phyloP scores from a whole-genome alignment of 2,888 invertebrate genomes.

The Cerastis leucographa region DNA sequence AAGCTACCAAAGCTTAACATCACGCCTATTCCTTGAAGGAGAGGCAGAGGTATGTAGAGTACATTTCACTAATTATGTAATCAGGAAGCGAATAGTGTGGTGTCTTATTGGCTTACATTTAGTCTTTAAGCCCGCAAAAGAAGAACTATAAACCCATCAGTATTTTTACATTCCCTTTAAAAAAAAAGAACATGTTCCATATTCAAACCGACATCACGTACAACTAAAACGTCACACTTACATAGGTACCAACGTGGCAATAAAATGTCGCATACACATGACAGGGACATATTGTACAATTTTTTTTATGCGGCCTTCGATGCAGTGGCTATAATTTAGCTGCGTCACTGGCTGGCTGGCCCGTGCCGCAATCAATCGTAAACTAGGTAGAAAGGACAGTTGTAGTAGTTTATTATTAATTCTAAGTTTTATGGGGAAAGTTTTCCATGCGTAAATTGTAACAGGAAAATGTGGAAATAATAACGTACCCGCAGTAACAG shows the following conservation, averaged over 20 bases:
- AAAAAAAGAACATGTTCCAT: slow-evolving; percentile 31
- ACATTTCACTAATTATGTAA: background rate
- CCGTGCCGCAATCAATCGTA: slow-evolving; percentile 61
- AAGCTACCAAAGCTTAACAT: slow-evolving; percentile 18
- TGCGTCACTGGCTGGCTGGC: slow-evolving; percentile 50
- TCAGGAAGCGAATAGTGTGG: background rate
- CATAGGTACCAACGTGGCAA: slow-evolving; percentile 50
- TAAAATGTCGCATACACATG: slow-evolving; percentile 59
- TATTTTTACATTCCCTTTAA: background rate
- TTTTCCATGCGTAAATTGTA: background rate
- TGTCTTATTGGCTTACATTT: background rate
- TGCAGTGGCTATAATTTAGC: slow-evolving; percentile 67
- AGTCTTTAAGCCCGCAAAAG: background rate
- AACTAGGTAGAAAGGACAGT: slow-evolving; percentile 42
- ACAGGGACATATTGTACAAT: slow-evolving; percentile 47
- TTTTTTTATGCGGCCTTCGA: slow-evolving; percentile 54
- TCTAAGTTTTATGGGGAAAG: slow-evolving; percentile 3
- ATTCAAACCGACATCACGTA: slow-evolving; percentile 48
- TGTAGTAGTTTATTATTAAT: slow-evolving; percentile 36
- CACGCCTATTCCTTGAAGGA: background rate
- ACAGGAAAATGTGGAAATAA: background rate
- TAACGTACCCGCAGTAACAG: background rate
- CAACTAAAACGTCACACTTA: slow-evolving; percentile 40
- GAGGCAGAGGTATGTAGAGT: background rate
- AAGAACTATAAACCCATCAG: slow-evolving; percentile 3